These are phyloP conservation scores for Temnopleurus reevesii DNA, from an alignment of 53 echinoderm and acorn worm species.

Conservation along the genomic window DNA sequence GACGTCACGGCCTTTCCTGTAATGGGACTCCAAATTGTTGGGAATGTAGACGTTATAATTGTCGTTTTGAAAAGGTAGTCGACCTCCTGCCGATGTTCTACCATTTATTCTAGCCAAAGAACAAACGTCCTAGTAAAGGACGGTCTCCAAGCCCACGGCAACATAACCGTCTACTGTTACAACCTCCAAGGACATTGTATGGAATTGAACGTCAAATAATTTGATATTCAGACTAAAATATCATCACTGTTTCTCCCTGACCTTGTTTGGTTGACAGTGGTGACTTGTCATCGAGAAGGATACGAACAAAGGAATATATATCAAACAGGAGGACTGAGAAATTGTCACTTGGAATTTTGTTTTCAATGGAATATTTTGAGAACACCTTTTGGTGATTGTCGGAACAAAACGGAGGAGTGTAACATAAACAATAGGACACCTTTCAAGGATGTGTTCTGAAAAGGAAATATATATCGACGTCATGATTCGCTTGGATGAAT, in stretches of 20 bases:
- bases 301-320: background rate
- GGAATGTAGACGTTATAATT: conserved; percentile 40
- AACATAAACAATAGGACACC: background rate
- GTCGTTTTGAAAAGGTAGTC: conserved; percentile 1
- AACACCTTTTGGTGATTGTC: background rate
- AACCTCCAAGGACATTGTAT: background rate
- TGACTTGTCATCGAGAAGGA: background rate
- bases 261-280: background rate
- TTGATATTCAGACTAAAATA: background rate
- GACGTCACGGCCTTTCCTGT: conserved; percentile 12
- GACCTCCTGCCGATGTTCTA: conserved; percentile 21
- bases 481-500: background rate
- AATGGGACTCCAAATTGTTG: conserved; percentile 22
- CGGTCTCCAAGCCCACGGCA: background rate
- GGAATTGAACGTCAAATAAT: background rate
- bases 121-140: background rate
- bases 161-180: background rate
- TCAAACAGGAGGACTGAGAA: background rate
- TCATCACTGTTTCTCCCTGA: background rate
- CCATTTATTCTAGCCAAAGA: background rate
- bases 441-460: background rate
- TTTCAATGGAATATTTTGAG: background rate
- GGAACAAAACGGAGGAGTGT: background rate
- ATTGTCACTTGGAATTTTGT: background rate
- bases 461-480: background rate